A percentile compares a stretch with the other conserved stretches of the same genome.
Conservation (phyloP, 2,888 invertebrate genomes). For the Ormyrus thymus region DNA sequence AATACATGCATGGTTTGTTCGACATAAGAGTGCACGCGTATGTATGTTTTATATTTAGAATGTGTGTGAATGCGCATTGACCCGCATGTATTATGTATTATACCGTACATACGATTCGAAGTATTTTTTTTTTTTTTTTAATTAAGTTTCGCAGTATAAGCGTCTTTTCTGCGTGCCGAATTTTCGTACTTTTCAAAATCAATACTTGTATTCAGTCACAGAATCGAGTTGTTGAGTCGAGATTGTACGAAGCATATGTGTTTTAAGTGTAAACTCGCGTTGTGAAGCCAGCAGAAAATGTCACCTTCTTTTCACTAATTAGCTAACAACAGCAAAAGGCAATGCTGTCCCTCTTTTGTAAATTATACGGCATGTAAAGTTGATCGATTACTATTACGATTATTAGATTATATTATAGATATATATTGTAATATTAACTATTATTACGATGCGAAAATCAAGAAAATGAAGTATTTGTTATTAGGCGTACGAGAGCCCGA, state of each 20-base stretch:
- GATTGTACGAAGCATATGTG: too few species aligned
- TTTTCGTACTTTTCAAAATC: slow-evolving; percentile 22
- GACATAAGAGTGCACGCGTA: slow-evolving; percentile 33
- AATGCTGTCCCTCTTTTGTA: slow-evolving; percentile 65
- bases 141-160: slow-evolving; percentile 34
- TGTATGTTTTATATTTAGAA: slow-evolving; percentile 38
- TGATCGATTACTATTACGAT: slow-evolving; percentile 61
- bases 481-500: slow-evolving; percentile 51
- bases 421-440: slow-evolving; percentile 56
- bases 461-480: slow-evolving; percentile 60
- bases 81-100: slow-evolving; percentile 59
- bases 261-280: too few species aligned
- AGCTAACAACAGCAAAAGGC: slow-evolving; percentile 57
- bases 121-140: slow-evolving; percentile 51
- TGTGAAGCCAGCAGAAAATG: slow-evolving; percentile 8
- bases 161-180: slow-evolving; percentile 41
- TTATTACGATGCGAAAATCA: slow-evolving; percentile 52
- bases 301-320: slow-evolving; percentile 14
- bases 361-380: slow-evolving; percentile 68
- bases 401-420: slow-evolving; percentile 57
- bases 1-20: slow-evolving; percentile 43
- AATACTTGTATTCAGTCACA: slow-evolving; percentile 8
- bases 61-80: slow-evolving; percentile 45
- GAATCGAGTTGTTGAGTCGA: neutral
- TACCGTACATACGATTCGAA: slow-evolving; percentile 53